Conservation (phyloP, 1,140 invertebrate genomes). For the Antheraea pernyi region DNA sequence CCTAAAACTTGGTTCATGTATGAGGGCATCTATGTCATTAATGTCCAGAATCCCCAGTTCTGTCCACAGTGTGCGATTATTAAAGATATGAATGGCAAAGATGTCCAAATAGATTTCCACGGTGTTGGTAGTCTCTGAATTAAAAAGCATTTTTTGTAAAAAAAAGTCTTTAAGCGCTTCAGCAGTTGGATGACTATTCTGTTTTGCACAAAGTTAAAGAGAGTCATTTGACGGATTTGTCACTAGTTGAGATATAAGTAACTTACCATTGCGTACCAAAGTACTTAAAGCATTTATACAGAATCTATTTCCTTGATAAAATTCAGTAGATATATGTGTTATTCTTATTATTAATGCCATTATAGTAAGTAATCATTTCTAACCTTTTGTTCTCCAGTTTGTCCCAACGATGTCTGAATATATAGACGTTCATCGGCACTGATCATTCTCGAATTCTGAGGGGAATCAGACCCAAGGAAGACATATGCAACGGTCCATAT, state of each 20-base stretch:
- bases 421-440: constrained; percentile 78
- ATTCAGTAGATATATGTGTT: no score
- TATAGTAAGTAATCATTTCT: background rate
- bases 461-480: constrained; percentile 81
- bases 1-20: constrained; percentile 90
- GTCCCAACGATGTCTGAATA: constrained; percentile 75
- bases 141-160: background rate
- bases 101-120: constrained; percentile 86
- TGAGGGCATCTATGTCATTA: constrained; percentile 91
- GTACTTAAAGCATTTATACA: no score
- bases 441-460: constrained; percentile 79
- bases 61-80: constrained; percentile 88
- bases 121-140: constrained; percentile 75
- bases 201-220: no score
- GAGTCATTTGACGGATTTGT: no score
- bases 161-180: no score
- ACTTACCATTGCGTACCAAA: no score
- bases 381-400: constrained; percentile 57
- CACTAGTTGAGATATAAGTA: no score
- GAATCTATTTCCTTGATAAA: no score
- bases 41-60: constrained; percentile 94
- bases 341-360: background rate
- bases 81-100: constrained; percentile 88
- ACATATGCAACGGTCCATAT: constrained; percentile 81
- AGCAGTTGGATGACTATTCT: background rate